phyloP scores from a whole-genome alignment of 2,797 vertebrate genomes.

The Chloroceryle inda region DNA sequence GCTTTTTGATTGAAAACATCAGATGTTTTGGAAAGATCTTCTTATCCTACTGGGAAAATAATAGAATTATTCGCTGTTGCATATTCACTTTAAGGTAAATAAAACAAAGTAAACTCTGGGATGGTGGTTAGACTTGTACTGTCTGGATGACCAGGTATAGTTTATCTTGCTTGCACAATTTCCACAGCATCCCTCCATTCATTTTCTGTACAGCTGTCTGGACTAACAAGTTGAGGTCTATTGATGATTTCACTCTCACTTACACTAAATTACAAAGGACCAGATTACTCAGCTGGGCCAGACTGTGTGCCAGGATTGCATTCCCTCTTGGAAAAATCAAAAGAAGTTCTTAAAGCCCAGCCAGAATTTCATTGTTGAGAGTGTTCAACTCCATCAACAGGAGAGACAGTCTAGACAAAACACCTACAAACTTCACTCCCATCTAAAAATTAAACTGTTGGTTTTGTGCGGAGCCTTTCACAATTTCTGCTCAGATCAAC shows the following conservation, averaged over 20 bases:
- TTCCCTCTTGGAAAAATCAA: conserved; percentile 53
- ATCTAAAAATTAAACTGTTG: conserved; percentile 21
- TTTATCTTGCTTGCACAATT: neutral
- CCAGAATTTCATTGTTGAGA: conserved; percentile 49
- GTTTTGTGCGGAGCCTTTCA: conserved; percentile 7
- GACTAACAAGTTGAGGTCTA: neutral
- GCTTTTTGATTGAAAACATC: neutral
- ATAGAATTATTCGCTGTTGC: neutral
- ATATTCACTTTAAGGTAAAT: neutral
- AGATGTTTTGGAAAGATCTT: neutral
- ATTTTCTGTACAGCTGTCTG: neutral
- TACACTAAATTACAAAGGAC: conserved; percentile 19
- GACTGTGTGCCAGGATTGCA: neutral
- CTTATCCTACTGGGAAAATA: neutral
- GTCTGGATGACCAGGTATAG: neutral
- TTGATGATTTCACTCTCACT: conserved; percentile 1
- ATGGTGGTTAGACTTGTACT: neutral
- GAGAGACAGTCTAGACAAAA: conserved; percentile 64
- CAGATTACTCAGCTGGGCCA: neutral
- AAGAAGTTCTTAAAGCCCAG: conserved; percentile 55
- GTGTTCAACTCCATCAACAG: conserved; percentile 62
- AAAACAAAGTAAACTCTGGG: neutral
- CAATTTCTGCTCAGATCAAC: conserved; percentile 35
- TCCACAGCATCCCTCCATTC: neutral
- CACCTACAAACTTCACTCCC: conserved; percentile 53